Evolutionary conservation across 2,797 vertebrate genomes (phyloP).

Genomic region (Myiothlypis coronata): DNA sequence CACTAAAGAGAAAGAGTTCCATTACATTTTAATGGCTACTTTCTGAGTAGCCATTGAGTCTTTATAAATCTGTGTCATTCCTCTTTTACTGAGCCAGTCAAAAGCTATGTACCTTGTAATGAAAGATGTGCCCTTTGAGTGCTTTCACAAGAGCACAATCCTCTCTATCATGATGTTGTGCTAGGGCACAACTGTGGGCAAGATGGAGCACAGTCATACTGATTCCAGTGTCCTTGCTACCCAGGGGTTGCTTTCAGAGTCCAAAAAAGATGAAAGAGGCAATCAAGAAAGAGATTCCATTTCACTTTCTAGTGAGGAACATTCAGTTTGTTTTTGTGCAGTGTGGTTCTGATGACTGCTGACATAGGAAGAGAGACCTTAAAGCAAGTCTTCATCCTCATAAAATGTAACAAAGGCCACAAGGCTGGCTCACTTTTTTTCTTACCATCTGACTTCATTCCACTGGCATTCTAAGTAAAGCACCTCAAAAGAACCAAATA

Average conservation of each 20-base stretch:
- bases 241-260: constrained; percentile 1
- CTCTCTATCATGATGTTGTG: background rate
- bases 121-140: constrained; percentile 37
- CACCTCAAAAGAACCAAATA: background rate
- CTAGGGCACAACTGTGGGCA: background rate
- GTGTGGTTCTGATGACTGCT: constrained; percentile 20
- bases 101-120: constrained; percentile 5
- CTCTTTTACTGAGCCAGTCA: background rate
- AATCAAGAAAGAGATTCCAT: constrained; percentile 46
- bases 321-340: constrained; percentile 16
- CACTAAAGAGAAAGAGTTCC: background rate
- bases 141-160: background rate
- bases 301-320: constrained; percentile 3
- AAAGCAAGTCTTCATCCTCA: background rate
- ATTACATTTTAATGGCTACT: constrained; percentile 2
- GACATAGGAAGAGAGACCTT: constrained; percentile 23
- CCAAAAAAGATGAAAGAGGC: constrained; percentile 37
- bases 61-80: constrained; percentile 25
- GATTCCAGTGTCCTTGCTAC: background rate
- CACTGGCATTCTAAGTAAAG: background rate
- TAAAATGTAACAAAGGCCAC: background rate
- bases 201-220: background rate
- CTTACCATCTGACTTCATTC: background rate
- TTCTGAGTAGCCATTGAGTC: background rate
- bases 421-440: background rate